phyloP scores from a whole-genome alignment of 2,113 vertebrate species.

The Spilogale gracilis region DNA sequence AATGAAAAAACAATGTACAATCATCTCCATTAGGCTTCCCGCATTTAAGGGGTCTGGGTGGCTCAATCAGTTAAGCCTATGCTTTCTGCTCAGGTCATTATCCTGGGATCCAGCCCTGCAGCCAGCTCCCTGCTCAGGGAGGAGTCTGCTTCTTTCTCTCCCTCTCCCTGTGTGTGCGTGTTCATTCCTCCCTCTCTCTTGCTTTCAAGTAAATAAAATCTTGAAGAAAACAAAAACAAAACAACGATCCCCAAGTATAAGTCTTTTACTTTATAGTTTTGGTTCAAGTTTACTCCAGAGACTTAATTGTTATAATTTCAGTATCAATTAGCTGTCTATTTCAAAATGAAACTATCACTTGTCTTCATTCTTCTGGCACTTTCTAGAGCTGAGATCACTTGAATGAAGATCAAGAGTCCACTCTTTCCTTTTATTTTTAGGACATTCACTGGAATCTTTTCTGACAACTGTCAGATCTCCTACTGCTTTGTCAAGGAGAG shows the following conservation, averaged over 20 bases:
- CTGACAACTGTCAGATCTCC: conserved; percentile 41
- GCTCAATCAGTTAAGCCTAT: not conserved
- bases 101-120: not conserved
- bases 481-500: conserved; percentile 10
- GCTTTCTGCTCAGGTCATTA: not conserved
- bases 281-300: not conserved
- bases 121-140: not conserved
- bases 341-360: conserved; percentile 29
- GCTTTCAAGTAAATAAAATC: not conserved
- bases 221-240: not conserved
- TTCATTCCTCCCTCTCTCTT: not conserved
- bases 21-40: not conserved
- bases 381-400: conserved; percentile 49
- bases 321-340: not conserved
- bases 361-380: not conserved
- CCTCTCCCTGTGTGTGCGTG: not conserved
- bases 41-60: not conserved
- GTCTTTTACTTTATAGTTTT: not conserved
- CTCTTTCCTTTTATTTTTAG: conserved; percentile 36
- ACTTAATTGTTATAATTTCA: conserved; percentile 53
- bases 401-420: not conserved
- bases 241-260: not conserved
- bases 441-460: conserved; percentile 24
- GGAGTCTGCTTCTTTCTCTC: not conserved
- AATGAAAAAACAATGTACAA: not conserved